A percentile compares a stretch with the other conserved stretches of the same genome.
Conservation (phyloP, 2,113 vertebrate genomes). For the Chlorodrepanis virens region DNA sequence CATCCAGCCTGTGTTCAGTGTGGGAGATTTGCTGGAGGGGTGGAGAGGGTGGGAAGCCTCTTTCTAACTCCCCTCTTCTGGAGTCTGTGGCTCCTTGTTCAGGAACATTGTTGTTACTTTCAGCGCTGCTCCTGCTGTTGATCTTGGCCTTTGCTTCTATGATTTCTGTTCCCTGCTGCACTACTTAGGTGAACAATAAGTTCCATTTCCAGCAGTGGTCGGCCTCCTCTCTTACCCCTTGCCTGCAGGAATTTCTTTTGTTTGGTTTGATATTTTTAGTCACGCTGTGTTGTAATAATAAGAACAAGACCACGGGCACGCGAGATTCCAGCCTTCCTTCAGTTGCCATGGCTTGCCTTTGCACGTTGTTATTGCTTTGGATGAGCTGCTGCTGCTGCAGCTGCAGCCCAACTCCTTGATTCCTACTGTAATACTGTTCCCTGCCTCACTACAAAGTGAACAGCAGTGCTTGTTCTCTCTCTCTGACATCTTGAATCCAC, state of each 20-base stretch:
- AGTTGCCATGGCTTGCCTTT: constrained; percentile 31
- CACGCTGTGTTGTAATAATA: constrained; percentile 61
- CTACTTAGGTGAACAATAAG: constrained; percentile 54
- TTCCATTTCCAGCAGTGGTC: constrained; percentile 64
- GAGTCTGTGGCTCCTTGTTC: neutral
- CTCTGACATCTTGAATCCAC: constrained; percentile 40
- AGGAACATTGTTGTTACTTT: constrained; percentile 41
- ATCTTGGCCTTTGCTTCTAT: constrained; percentile 50
- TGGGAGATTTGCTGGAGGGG: neutral
- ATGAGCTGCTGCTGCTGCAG: constrained; percentile 48
- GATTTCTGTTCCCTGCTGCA: constrained; percentile 33
- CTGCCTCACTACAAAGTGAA: constrained; percentile 55
- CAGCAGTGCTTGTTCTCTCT: constrained; percentile 37
- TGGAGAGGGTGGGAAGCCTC: neutral
- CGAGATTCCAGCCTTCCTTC: constrained; percentile 21
- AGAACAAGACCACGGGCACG: constrained; percentile 46
- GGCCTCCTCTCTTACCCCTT: constrained; percentile 61
- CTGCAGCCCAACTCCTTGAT: constrained; percentile 35
- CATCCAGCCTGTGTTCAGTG: neutral
- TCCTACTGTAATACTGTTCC: constrained; percentile 55
- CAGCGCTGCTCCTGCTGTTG: constrained; percentile 38
- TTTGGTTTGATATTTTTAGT: constrained; percentile 68
- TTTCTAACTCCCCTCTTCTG: neutral
- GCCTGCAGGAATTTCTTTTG: constrained; percentile 57
- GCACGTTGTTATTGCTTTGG: constrained; percentile 51